Evolutionary conservation across 2,797 vertebrate genomes (phyloP), one percentile per base, ranked within the genome.

Genomic region (Betta splendens): DNA sequence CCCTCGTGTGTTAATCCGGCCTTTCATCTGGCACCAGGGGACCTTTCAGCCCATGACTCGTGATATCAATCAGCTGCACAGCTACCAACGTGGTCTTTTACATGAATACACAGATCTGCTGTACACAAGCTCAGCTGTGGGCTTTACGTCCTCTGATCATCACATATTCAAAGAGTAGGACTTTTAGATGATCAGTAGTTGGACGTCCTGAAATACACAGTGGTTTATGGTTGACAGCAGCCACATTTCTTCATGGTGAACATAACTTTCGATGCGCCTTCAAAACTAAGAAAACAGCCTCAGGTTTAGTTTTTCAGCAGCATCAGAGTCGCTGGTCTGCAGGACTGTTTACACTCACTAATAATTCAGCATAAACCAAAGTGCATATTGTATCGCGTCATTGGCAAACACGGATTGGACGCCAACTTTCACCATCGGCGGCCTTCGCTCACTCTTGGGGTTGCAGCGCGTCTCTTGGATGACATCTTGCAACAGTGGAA

Each of bases 1-100:
- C 85, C 71, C 69, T 81, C 78, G 69, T 72, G 78, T 67, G 75
- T 75, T 86, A 87, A 89, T 89, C 85, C 81, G 69, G 78, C 79
- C 79, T 86, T 86, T 89, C 78, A 85, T 90, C 81, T 80, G 68
- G 33, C n/a, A 45, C 77, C 28, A 59, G 33, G 78, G 75, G 80
- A 83, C 73, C 86, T 81, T 83, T 78, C 77, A 77, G 77, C 75
- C 81, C 45, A 40, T 55, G 70, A 56, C 53, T 81, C 70, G 78
- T 77, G 77, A 86, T 87, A 85, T 82, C 71, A 83, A 84, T 87
- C 85, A 80, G 75, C 23, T 64, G 62, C 45, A 17, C 53, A 44
- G 75, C 67, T 67, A 75, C 56, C 48, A 68, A 75, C 75, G 69
- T 48, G 53, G 71, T 57, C 49, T 33, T 4, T 40, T 47, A 54